Percentiles rank a stretch among this genome's conserved stretches.
These are phyloP conservation scores for Aramus guarauna DNA, from an alignment of 2,113 vertebrate species.

Conservation along the genomic window DNA sequence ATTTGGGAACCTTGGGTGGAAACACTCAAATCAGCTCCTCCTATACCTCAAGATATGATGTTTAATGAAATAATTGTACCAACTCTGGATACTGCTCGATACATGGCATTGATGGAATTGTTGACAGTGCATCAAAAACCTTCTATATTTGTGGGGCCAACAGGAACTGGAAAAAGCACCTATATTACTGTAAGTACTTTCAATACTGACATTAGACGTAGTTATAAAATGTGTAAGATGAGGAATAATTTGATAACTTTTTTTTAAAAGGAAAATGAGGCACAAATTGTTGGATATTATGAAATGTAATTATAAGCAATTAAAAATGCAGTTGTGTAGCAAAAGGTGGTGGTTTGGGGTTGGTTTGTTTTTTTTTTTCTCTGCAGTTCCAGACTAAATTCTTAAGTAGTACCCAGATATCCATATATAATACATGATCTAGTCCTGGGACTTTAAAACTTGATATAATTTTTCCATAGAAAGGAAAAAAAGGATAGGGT, in stretches of 20 bases:
- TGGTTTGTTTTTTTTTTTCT: not conserved
- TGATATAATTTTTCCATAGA: not conserved
- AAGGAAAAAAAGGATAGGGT: not conserved
- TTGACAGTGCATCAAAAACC: slow-evolving; percentile 87
- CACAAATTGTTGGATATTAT: not conserved
- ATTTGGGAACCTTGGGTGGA: slow-evolving; percentile 88
- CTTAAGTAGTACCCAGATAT: not conserved
- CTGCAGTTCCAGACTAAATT: not conserved
- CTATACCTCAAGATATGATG: slow-evolving; percentile 80
- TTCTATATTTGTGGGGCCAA: slow-evolving; percentile 86
- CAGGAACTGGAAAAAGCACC: slow-evolving; percentile 90
- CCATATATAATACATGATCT: not conserved
- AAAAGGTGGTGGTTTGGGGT: not conserved
- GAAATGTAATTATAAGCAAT: not conserved
- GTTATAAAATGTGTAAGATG: not conserved
- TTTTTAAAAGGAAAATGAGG: not conserved
- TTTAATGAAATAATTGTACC: slow-evolving; percentile 93
- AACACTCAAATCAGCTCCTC: slow-evolving; percentile 70
- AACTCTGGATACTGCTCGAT: slow-evolving; percentile 88
- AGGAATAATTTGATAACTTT: not conserved
- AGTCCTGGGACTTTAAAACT: not conserved
- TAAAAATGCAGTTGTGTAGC: not conserved
- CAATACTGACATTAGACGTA: not conserved
- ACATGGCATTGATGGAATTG: slow-evolving; percentile 82
- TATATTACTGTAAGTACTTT: slow-evolving; percentile 86